These are phyloP conservation scores for Rostratula benghalensis DNA, from an alignment of 2,113 vertebrate genomes.

Conservation along the genomic window DNA sequence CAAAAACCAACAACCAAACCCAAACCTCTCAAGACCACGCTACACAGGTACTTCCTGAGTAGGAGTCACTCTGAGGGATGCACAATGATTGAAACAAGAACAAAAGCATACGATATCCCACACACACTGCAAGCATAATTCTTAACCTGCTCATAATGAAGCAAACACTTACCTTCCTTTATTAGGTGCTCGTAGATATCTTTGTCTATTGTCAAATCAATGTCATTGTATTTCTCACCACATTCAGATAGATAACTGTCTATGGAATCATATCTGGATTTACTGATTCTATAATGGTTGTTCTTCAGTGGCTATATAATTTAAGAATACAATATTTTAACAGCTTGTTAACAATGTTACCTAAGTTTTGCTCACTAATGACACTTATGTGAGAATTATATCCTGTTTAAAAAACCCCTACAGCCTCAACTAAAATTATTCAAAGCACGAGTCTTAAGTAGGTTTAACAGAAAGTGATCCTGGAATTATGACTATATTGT, in stretches of 20 bases:
- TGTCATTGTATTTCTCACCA: constrained; percentile 98
- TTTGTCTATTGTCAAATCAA: constrained; percentile 93
- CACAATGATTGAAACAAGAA: not conserved
- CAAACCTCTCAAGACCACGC: not conserved
- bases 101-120: not conserved
- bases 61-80: not conserved
- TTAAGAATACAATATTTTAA: constrained; percentile 70
- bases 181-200: constrained; percentile 91
- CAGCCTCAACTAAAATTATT: not conserved
- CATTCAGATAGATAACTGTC: constrained; percentile 97
- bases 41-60: not conserved
- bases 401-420: constrained; percentile 19
- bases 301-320: constrained; percentile 90
- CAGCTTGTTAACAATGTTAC: constrained; percentile 62
- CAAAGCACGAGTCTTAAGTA: not conserved
- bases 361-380: constrained; percentile 54
- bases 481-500: not conserved
- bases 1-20: not conserved
- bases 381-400: constrained; percentile 51
- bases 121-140: constrained; percentile 35
- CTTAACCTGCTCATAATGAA: constrained; percentile 28
- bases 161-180: constrained; percentile 83
- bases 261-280: constrained; percentile 98
- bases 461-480: not conserved
- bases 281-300: constrained; percentile 92